A percentile compares a stretch with the other conserved stretches of the same genome.
These are phyloP conservation scores for Sapajus apella DNA, from an alignment of 2,113 vertebrate genomes.

Conservation along the genomic window DNA sequence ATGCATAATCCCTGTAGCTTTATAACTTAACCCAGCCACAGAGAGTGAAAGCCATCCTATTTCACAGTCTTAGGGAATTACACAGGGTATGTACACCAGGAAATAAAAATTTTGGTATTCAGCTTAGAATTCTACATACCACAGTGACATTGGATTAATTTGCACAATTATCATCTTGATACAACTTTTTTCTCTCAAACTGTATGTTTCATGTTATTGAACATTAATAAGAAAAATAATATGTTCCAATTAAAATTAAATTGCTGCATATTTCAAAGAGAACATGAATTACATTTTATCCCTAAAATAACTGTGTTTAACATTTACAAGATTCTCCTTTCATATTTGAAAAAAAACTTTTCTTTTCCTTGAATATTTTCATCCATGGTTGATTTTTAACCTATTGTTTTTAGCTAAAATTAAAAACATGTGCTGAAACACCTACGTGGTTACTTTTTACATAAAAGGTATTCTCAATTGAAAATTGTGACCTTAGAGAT, in stretches of 20 bases:
- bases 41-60: background rate
- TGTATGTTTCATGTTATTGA: background rate
- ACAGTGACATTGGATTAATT: background rate
- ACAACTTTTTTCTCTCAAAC: background rate
- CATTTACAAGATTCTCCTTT: background rate
- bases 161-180: background rate
- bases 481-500: conserved; percentile 58
- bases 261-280: background rate
- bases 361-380: conserved; percentile 12
- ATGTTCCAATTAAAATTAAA: background rate
- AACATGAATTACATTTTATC: background rate
- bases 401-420: conserved; percentile 31
- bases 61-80: background rate
- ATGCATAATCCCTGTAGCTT: background rate
- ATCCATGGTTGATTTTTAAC: conserved; percentile 13
- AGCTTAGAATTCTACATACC: background rate
- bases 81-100: background rate
- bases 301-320: conserved; percentile 9
- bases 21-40: background rate
- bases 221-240: background rate
- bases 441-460: too few relatives aligned
- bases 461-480: background rate
- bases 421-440: conserved; percentile 57
- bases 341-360: background rate
- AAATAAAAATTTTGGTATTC: background rate